Conservation (phyloP, 1,140 invertebrate genomes). For the Psix sp. region DNA sequence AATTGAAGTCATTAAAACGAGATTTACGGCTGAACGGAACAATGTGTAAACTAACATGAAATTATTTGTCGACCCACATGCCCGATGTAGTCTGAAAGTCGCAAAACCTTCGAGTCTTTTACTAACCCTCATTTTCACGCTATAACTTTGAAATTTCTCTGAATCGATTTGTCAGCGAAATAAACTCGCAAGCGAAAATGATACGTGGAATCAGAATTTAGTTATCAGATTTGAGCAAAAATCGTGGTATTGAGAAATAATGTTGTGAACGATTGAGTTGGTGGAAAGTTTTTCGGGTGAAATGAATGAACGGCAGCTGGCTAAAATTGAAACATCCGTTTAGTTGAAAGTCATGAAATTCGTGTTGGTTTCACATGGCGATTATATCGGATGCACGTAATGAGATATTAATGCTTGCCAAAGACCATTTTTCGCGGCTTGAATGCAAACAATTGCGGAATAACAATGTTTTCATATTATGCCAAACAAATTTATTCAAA, state of each 20-base stretch:
- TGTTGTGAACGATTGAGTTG: slow-evolving; percentile 23
- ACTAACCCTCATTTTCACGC: too few species aligned
- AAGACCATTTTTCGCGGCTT: slow-evolving; percentile 4
- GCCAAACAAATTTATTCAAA: slow-evolving; percentile 18
- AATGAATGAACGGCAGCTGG: slow-evolving; percentile 4
- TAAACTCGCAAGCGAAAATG: too few species aligned
- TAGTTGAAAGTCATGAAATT: slow-evolving; percentile 32
- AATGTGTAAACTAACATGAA: too few species aligned
- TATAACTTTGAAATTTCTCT: too few species aligned
- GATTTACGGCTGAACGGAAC: too few species aligned
- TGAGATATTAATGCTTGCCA: slow-evolving; percentile 13
- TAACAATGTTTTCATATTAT: slow-evolving; percentile 9
- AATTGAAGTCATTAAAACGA: too few species aligned
- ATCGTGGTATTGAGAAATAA: slow-evolving; percentile 40
- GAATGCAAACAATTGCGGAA: slow-evolving; percentile 7
- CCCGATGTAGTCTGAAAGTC: too few species aligned
- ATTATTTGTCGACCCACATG: too few species aligned
- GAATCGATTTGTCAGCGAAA: too few species aligned
- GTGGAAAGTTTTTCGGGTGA: slow-evolving; percentile 16
- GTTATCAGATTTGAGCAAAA: slow-evolving; percentile 47
- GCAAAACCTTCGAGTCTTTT: too few species aligned
- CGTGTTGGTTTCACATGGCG: slow-evolving; percentile 15
- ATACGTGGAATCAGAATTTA: slow-evolving; percentile 53
- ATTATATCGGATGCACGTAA: slow-evolving; percentile 7
- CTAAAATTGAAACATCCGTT: slow-evolving; percentile 32